These are phyloP conservation scores for Petaurus breviceps DNA, from an alignment of 2,113 vertebrate genomes.

Conservation along the genomic window DNA sequence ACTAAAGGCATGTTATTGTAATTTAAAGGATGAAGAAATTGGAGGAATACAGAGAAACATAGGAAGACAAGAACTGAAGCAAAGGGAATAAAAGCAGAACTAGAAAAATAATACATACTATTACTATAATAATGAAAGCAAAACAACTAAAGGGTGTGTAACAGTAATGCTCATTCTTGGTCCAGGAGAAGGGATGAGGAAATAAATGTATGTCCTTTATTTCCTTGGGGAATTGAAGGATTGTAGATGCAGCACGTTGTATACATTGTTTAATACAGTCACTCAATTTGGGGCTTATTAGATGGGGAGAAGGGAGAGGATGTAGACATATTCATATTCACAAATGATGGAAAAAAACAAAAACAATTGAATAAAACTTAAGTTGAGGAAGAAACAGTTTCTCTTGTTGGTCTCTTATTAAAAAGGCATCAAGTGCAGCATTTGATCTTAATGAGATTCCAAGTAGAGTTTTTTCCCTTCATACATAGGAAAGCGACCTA, in stretches of 20 bases:
- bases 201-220: neutral
- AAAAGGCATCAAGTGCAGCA: no score
- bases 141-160: neutral
- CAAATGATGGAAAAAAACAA: neutral
- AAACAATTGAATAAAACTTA: neutral
- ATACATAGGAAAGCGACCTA: neutral
- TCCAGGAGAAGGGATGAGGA: neutral
- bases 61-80: neutral
- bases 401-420: no score
- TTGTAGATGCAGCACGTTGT: neutral
- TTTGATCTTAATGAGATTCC: no score
- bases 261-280: neutral
- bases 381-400: neutral
- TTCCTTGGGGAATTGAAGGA: neutral
- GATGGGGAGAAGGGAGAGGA: neutral
- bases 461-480: neutral
- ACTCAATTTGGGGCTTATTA: neutral
- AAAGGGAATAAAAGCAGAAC: neutral
- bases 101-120: neutral
- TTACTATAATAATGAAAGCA: neutral
- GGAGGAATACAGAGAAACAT: neutral
- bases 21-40: neutral
- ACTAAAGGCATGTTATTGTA: neutral
- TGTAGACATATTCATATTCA: neutral
- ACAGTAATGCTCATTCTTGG: neutral